phyloP scores from a whole-genome alignment of 2,888 invertebrate genomes.

The Tholera decimalis region DNA sequence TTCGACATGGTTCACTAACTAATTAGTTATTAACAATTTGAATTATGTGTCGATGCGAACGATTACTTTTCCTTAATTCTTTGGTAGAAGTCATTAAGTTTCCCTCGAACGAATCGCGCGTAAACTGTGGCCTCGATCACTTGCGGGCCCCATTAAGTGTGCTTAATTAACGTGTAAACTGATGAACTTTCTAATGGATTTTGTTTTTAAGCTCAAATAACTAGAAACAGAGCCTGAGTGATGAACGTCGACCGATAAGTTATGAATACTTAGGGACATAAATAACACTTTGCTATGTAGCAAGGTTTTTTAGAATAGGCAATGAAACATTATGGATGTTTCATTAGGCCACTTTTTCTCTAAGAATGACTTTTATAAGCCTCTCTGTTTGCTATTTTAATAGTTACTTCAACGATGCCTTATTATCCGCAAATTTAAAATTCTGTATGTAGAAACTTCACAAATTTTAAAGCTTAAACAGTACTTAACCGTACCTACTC shows the following conservation, averaged over 20 bases:
- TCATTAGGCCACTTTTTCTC: not conserved
- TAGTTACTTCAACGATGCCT: not conserved
- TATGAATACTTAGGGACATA: constrained; percentile 30
- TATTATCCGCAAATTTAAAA: not conserved
- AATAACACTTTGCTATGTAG: not conserved
- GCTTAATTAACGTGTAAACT: constrained; percentile 75
- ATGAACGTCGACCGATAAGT: constrained; percentile 33
- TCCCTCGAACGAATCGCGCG: constrained; percentile 72
- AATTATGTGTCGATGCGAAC: constrained; percentile 15
- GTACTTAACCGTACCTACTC: constrained; percentile 14
- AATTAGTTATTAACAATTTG: constrained; percentile 2
- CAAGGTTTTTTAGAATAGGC: not conserved
- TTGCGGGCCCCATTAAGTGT: constrained; percentile 73
- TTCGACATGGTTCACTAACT: not conserved
- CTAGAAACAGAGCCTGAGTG: constrained; percentile 44
- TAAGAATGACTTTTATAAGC: not conserved
- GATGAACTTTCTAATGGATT: constrained; percentile 69
- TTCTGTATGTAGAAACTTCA: constrained; percentile 2
- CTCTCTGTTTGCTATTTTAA: not conserved
- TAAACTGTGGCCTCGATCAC: constrained; percentile 79
- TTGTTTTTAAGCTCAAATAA: constrained; percentile 65
- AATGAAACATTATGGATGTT: not conserved
- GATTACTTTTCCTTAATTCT: constrained; percentile 44
- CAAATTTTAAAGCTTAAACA: constrained; percentile 9
- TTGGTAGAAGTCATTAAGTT: constrained; percentile 75